These are phyloP conservation scores for Leucophenga maculata DNA, from an alignment of 2,888 invertebrate genomes.

Conservation along the genomic window DNA sequence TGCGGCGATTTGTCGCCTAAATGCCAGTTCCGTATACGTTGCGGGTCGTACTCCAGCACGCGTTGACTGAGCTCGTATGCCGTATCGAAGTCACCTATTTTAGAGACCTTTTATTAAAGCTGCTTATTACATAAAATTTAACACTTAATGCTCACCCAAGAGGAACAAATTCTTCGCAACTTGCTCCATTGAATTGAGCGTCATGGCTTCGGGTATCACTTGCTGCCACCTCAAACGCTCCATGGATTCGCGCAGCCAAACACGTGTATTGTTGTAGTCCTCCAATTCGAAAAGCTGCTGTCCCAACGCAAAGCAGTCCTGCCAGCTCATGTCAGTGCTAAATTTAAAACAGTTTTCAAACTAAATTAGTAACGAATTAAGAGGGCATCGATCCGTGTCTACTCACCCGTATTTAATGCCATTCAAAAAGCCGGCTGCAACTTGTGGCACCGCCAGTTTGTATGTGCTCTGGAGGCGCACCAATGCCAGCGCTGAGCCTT, in stretches of 20 bases:
- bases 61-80: conserved; percentile 60
- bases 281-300: conserved; percentile 91
- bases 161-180: conserved; percentile 61
- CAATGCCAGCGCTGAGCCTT: conserved; percentile 94
- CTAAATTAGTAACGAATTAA: no score
- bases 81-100: conserved; percentile 55
- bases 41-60: conserved; percentile 56
- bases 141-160: conserved; percentile 52
- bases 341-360: neutral
- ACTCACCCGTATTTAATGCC: conserved; percentile 83
- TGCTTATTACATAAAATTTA: neutral
- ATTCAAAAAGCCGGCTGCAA: conserved; percentile 88
- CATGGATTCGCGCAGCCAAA: conserved; percentile 96
- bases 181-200: conserved; percentile 61
- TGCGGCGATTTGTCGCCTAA: conserved; percentile 47
- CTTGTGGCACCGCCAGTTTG: conserved; percentile 85
- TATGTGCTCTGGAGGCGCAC: conserved; percentile 95
- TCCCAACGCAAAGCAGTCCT: conserved; percentile 96
- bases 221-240: conserved; percentile 78
- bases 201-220: conserved; percentile 38
- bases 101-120: conserved; percentile 21
- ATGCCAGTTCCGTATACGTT: conserved; percentile 56
- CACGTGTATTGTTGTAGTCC: conserved; percentile 92
- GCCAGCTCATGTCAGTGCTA: conserved; percentile 81
- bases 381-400: conserved; percentile 22